Conservation (phyloP, 2,113 vertebrate species). For the Noturus placidus region DNA sequence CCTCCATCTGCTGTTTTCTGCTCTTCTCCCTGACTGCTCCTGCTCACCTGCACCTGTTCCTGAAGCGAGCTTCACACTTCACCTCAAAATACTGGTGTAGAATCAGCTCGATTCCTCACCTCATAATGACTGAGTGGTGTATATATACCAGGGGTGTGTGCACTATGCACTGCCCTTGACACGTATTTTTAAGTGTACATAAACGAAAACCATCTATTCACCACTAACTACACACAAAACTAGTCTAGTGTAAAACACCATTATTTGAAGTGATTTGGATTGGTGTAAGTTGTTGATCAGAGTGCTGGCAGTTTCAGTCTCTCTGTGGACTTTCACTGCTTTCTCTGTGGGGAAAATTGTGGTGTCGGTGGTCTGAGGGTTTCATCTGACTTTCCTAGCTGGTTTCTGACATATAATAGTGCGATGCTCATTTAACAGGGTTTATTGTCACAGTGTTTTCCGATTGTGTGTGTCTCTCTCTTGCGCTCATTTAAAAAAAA, state of each 20-base stretch:
- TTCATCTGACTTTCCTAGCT: conserved; percentile 7
- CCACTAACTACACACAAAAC: background rate
- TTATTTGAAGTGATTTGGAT: background rate
- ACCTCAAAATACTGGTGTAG: conserved; percentile 7
- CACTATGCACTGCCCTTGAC: background rate
- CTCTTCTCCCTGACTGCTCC: conserved; percentile 16
- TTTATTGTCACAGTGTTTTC: background rate
- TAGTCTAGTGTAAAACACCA: background rate
- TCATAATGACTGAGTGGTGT: background rate
- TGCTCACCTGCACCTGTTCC: conserved; percentile 7
- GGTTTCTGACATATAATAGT: background rate
- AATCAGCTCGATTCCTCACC: conserved; percentile 10
- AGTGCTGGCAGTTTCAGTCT: conserved; percentile 15
- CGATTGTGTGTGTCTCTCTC: background rate
- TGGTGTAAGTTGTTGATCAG: background rate
- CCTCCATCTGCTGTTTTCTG: conserved; percentile 26
- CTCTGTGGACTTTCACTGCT: conserved; percentile 4
- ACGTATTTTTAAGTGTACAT: background rate
- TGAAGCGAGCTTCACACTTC: conserved; percentile 6
- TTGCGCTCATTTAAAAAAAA: background rate
- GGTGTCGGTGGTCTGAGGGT: conserved; percentile 3
- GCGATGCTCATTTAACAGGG: background rate
- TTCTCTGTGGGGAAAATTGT: background rate
- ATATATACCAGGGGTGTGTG: no score
- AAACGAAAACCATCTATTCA: background rate